Base-by-base conservation (phyloP, 92 coral and sea anemone species). In the Parazoanthus darwini region DNA sequence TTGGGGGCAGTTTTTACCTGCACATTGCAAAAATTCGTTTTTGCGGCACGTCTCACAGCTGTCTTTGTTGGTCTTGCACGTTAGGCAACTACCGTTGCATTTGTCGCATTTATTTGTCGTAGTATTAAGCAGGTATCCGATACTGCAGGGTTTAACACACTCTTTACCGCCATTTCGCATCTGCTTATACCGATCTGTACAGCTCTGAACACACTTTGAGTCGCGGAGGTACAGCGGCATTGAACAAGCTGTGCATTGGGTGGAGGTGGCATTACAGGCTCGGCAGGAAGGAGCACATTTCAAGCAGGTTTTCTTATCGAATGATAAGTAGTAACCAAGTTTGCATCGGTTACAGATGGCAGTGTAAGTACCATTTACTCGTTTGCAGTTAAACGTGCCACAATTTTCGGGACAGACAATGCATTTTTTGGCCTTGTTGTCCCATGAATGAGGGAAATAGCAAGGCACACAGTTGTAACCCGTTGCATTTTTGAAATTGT, bases 101-200 rank as follows among this genome's bases (percentile, higher is more conserved):
- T 22, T 43, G 56, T 84, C 68, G 86, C 98, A 95, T 72, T 86
- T 76, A 3, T 3, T 78, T 38, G 82, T 74, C 11, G 81, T 89
- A 35, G 71, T 8, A 68, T 95, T 91, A 51, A 93, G 56, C 78
- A 76, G 87, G 86, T 29, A 91, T 1, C 93, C 93, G 0, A 38
- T 36, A 42, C 93, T 88, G 26, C 98, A 95, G 22, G 78, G 85
- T 16, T 74, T 90, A n/a, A 95, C 94, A 42, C 98, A 95, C 37
- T 70, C 77, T 18, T 25, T 14, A 4, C 25, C 67, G 2, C 78
- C 78, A 50, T 44, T 14, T 4, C 77, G 78, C 39, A 70, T 20
- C 79, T 68, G 78, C 29, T 68, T 79, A 36, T 70, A 84, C 0
- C 79, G 26, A 46, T 42, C 87, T 16, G 76, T 66, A 46, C 87